Base-by-base conservation (phyloP, 2,888 invertebrate genomes). In the Pandemis corylana region DNA sequence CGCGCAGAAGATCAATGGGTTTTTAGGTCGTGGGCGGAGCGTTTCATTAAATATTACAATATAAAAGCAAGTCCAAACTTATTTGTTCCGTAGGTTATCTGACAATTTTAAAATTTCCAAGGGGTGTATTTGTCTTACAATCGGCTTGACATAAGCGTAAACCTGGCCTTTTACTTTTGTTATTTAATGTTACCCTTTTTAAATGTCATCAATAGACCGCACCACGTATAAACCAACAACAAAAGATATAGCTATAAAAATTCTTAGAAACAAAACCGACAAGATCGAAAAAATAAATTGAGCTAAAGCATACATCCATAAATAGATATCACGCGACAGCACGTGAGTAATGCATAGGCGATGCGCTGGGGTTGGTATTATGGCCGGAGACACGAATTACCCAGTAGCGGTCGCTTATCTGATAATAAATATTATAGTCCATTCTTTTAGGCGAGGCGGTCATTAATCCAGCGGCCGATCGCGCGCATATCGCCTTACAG, bases 381-480 rank as follows among this genome's bases (percentile, higher is more conserved):
- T 92, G 89, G 90, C 84, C 82, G 83, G 89, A 86, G 91, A 92
- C 93, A 91, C 90, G 92, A 91, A 93, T 93, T 91, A 90, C 89
- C 91, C 94, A 85, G 94, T 94, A 94, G 94, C 94, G 85, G 83
- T 76, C 86, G 87, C 89, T 91, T 93, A 94, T 94, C 94, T 90
- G 93, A 94, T 94, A 93, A 94, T 93, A 94, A 94, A 94, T 94
- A 94, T 94, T 93, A 90, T 90, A 87, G 90, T 88, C 92, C 92
- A 93, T 94, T 94, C 94, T 94, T 94, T 94, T 94, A 92, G 92
- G 90, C 89, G 91, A 90, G 91, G 87, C 89, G 87, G 92, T 92
- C 94, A 94, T 94, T 94, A 94, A 94, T 94, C 92, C 90, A 90
- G 85, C 80, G 89, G 89, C 90, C 91, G 94, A 94, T 94, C 91